Evolutionary conservation across 1,140 invertebrate genomes (phyloP).

Genomic region (Bombus turneri): DNA sequence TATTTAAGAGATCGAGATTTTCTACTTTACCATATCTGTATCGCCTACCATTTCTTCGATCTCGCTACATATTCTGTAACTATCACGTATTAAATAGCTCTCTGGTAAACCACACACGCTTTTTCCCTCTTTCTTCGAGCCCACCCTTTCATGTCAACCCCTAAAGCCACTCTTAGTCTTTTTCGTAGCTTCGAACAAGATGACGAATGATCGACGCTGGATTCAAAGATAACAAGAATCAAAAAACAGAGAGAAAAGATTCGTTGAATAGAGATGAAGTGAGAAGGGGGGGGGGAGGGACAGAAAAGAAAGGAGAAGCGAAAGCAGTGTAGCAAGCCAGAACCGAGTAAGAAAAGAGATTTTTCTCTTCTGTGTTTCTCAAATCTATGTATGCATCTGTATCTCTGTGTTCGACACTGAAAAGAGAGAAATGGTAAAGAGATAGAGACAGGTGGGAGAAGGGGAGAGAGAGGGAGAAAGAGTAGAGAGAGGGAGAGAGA

Average conservation of each 20-base stretch:
- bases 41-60: slow-evolving; percentile 13
- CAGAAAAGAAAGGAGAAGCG: slow-evolving; percentile 17
- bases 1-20: slow-evolving; percentile 36
- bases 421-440: slow-evolving; percentile 36
- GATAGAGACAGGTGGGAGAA: slow-evolving; percentile 43
- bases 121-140: neutral
- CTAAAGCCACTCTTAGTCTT: neutral
- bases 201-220: slow-evolving; percentile 34
- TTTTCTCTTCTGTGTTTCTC: neutral
- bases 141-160: slow-evolving; percentile 4
- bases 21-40: slow-evolving; percentile 6
- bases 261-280: no score
- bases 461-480: slow-evolving; percentile 30
- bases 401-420: slow-evolving; percentile 25
- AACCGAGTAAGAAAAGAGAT: slow-evolving; percentile 50
- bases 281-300: no score
- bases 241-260: neutral
- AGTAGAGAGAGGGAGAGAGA: slow-evolving; percentile 29
- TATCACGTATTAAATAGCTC: slow-evolving; percentile 3
- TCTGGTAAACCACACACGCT: neutral
- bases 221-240: slow-evolving; percentile 30
- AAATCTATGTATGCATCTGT: slow-evolving; percentile 4
- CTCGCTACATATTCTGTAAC: neutral
- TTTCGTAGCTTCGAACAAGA: neutral
- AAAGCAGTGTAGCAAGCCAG: slow-evolving; percentile 59